Base-by-base conservation (phyloP, 1,140 invertebrate genomes). In the Parapsyche elsis region DNA sequence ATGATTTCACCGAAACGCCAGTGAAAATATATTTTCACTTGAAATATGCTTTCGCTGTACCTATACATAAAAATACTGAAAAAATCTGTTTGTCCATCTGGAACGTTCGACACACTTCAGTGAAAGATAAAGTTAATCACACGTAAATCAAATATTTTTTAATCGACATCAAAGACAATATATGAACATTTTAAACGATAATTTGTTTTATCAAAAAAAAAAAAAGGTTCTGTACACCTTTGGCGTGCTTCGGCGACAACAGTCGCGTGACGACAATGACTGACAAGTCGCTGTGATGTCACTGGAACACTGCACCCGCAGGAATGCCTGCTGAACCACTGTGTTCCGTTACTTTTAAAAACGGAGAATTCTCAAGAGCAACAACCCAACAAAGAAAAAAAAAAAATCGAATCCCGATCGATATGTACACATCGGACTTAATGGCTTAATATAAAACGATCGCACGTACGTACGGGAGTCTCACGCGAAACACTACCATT, bases 391-490 rank as follows among this genome's bases (percentile, higher is more conserved):
- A n/a, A n/a, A n/a, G n/a, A n/a, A n/a, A n/a, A n/a, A 38, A 38
- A 38, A 38, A 38, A 38, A 38, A 38, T 38, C 30, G 30, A 61
- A 61, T 61, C 57, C 57, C 57, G 57, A 21, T 21, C 57, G 57
- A 61, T 61, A 61, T 61, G 57, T 21, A 16, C 57, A 1, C 16
- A 38, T 74, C 4, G 23, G 9, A 1, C 10, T 79, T 79, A 79
- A 79, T 79, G 67, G 26, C 77, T 79, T 70, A 79, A 79, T 79
- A 71, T 46, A 64, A 26, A 77, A 64, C 64, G 64, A 38, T 77
- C 53, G 76, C 76, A 77, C 76, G 76, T 14, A 19, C 71, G 45
- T 14, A 19, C 71, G 45, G 45, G 12, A 23, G 71, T 74, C 30
- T 19, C n/a, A 7, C 2, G 12, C 71, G 26, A 45, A 44, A 12